phyloP scores from a whole-genome alignment of 2,797 vertebrate genomes.

The Orientallactaga sibirica region DNA sequence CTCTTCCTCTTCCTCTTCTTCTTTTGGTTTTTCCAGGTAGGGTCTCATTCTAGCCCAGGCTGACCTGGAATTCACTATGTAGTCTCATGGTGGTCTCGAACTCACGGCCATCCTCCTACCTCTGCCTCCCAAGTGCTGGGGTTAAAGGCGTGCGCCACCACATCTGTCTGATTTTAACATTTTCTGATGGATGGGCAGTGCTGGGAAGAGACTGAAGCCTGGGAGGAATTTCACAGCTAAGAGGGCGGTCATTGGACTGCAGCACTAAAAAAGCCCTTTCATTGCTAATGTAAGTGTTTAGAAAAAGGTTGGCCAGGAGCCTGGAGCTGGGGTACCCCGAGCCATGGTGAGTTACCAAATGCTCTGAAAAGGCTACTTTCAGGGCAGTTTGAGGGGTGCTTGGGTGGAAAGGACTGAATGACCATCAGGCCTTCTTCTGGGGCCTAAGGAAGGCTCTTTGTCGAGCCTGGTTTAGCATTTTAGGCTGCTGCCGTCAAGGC shows the following conservation, averaged over 20 bases:
- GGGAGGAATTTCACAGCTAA: constrained; percentile 74
- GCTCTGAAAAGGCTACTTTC: constrained; percentile 61
- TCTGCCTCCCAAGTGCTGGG: no score
- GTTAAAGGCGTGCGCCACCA: no score
- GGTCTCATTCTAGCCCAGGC: no score
- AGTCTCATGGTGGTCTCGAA: no score
- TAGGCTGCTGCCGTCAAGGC: background rate
- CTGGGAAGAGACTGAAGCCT: constrained; percentile 68
- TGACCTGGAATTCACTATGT: no score
- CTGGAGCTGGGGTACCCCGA: constrained; percentile 71
- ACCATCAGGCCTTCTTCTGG: background rate
- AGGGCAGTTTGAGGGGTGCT: constrained; percentile 52
- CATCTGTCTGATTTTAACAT: background rate
- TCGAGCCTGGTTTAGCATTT: background rate
- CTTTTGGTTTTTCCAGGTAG: no score
- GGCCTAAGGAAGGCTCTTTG: background rate
- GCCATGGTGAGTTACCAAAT: constrained; percentile 71
- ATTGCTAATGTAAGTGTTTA: constrained; percentile 82
- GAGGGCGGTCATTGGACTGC: constrained; percentile 29
- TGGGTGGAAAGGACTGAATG: constrained; percentile 68
- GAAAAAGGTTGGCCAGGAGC: constrained; percentile 81
- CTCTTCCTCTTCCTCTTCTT: no score
- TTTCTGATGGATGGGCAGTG: background rate
- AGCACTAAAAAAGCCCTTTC: constrained; percentile 82
- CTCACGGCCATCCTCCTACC: no score